Conservation (phyloP, 1,140 invertebrate genomes). For the Brachionus manjavacas region DNA sequence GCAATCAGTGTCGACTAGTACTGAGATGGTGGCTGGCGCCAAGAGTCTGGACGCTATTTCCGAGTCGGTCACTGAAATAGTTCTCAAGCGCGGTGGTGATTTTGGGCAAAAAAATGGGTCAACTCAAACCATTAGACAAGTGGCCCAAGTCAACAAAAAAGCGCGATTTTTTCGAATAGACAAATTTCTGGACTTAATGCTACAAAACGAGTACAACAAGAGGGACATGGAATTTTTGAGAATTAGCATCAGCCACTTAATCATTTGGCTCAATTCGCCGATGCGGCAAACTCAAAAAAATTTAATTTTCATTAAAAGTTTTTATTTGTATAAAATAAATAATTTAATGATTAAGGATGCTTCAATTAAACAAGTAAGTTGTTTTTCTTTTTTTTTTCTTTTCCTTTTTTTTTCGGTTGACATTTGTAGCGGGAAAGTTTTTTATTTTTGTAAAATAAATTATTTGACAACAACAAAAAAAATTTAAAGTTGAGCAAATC, state of each 20-base stretch:
- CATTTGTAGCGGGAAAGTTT: not conserved
- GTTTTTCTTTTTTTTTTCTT: not conserved
- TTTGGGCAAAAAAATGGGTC: not conserved
- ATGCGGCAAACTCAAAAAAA: not conserved
- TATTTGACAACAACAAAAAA: too few species aligned
- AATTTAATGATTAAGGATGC: not conserved
- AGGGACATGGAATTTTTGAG: not conserved
- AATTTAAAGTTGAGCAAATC: too few species aligned
- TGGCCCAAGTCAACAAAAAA: too few species aligned
- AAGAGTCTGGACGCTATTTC: not conserved
- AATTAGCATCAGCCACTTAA: not conserved
- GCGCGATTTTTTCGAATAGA: not conserved
- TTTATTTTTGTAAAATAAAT: not conserved
- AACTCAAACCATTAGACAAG: not conserved
- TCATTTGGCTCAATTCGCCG: not conserved
- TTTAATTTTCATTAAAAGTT: not conserved
- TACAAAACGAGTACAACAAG: not conserved
- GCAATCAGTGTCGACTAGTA: conserved; percentile 16
- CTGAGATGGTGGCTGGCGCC: not conserved
- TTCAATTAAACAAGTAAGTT: not conserved
- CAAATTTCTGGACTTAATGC: conserved; percentile 2
- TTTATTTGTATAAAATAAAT: not conserved
- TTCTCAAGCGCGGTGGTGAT: not conserved
- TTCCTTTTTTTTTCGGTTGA: not conserved
- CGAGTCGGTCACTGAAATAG: not conserved